A percentile compares a stretch with the other conserved stretches of the same genome.
Evolutionary conservation across 2,797 vertebrate species (phyloP).

Genomic region (Sebastes oblongus): DNA sequence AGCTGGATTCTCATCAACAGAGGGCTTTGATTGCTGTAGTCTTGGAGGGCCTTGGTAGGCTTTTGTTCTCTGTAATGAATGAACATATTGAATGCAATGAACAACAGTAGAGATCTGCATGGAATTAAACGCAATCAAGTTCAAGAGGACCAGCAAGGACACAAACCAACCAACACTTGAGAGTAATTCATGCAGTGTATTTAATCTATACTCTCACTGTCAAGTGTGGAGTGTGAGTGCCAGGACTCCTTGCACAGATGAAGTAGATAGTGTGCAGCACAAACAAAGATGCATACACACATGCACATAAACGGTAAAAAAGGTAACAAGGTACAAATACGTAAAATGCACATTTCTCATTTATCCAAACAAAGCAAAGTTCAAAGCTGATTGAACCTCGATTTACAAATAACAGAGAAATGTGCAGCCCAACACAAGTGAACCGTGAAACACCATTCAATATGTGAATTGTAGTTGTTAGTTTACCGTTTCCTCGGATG

Average conservation of each 20-base stretch:
- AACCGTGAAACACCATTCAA: slow-evolving; percentile 5
- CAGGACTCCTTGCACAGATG: not conserved
- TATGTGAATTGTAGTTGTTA: not conserved
- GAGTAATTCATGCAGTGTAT: not conserved
- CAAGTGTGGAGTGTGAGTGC: not conserved
- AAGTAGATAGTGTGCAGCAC: not conserved
- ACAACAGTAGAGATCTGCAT: not conserved
- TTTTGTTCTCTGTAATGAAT: slow-evolving; percentile 22
- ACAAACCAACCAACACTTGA: not conserved
- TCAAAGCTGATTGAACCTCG: not conserved
- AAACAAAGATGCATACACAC: not conserved
- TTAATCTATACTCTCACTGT: not conserved
- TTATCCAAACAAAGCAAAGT: not conserved
- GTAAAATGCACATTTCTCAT: not conserved
- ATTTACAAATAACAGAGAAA: not conserved
- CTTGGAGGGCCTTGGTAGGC: not conserved
- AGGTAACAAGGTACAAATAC: not conserved
- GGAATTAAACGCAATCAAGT: not conserved
- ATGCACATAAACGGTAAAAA: not conserved
- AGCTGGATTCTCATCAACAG: slow-evolving; percentile 31
- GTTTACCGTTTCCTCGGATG: not conserved
- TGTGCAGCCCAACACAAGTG: not conserved
- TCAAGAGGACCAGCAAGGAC: not conserved
- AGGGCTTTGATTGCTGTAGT: slow-evolving; percentile 27
- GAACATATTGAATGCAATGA: not conserved